Conservation (phyloP, 2,797 vertebrate genomes). For the Mustela erminea region DNA sequence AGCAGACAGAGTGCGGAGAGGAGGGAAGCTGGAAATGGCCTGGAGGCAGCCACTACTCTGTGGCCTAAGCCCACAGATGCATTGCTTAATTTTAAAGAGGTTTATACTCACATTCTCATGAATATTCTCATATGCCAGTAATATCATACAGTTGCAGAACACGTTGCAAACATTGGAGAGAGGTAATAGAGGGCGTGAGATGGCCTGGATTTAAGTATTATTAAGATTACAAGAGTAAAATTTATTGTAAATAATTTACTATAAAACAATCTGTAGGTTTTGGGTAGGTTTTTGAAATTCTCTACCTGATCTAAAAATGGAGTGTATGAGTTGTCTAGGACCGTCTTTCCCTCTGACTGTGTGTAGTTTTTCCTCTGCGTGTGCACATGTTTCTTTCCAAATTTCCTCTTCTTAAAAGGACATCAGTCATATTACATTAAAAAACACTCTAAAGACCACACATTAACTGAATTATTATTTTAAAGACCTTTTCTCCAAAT, state of each 20-base stretch:
- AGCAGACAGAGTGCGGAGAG: slow-evolving; percentile 47
- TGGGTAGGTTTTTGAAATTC: not conserved
- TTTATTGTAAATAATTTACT: slow-evolving; percentile 20
- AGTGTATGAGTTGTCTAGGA: not conserved
- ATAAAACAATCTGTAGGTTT: not conserved
- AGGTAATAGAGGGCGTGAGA: not conserved
- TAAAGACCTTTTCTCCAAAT: slow-evolving; percentile 4
- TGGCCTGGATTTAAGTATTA: not conserved
- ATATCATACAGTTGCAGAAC: not conserved
- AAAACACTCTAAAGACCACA: not conserved
- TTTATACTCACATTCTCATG: slow-evolving; percentile 39
- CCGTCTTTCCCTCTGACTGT: not conserved
- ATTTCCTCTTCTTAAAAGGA: not conserved
- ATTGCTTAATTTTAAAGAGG: slow-evolving; percentile 34
- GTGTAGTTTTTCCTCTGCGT: not conserved
- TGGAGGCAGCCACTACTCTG: slow-evolving; percentile 23
- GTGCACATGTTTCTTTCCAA: not conserved
- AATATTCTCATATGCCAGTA: slow-evolving; percentile 26
- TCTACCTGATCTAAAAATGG: not conserved
- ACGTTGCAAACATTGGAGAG: not conserved
- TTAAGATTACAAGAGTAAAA: not conserved
- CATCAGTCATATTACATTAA: not conserved
- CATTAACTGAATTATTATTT: not conserved
- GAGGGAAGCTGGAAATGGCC: not conserved
- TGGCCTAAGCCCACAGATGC: not conserved